These are phyloP conservation scores for Xanthorhoe designata DNA, from an alignment of 2,888 invertebrate species.

Conservation along the genomic window DNA sequence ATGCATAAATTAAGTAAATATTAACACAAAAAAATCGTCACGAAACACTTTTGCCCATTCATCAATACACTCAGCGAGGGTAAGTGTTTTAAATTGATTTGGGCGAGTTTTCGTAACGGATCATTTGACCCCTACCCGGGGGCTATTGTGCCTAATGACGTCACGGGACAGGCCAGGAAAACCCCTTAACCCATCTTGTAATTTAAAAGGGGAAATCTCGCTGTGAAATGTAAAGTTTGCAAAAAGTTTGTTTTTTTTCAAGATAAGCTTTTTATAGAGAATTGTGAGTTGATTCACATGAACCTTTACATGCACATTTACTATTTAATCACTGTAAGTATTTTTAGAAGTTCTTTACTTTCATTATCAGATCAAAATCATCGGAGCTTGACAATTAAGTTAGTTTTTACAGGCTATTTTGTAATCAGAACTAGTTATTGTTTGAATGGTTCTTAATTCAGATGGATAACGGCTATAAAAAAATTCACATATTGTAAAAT, in stretches of 20 bases:
- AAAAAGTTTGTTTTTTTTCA: not conserved
- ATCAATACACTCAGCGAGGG: constrained; percentile 70
- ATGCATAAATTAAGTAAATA: not conserved
- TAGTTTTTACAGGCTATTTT: too few species aligned
- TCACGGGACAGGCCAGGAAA: constrained; percentile 66
- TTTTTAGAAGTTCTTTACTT: too few species aligned
- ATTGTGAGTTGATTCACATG: too few species aligned
- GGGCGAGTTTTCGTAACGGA: constrained; percentile 72
- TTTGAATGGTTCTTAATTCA: too few species aligned
- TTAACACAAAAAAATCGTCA: not conserved
- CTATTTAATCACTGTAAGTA: too few species aligned
- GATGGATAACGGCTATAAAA: too few species aligned
- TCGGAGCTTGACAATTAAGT: too few species aligned
- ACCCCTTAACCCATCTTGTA: constrained; percentile 65
- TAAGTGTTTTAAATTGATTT: constrained; percentile 78
- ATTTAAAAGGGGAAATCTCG: constrained; percentile 59
- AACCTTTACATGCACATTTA: too few species aligned
- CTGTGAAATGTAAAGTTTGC: constrained; percentile 17
- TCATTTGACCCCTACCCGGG: constrained; percentile 60
- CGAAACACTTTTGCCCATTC: constrained; percentile 44
- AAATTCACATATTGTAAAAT: too few species aligned
- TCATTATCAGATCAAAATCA: too few species aligned
- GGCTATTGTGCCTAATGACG: constrained; percentile 73
- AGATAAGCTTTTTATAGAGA: not conserved
- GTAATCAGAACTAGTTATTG: too few species aligned